These are phyloP conservation scores for Polyodon spathula DNA, from an alignment of 2,113 vertebrate genomes.

Conservation along the genomic window DNA sequence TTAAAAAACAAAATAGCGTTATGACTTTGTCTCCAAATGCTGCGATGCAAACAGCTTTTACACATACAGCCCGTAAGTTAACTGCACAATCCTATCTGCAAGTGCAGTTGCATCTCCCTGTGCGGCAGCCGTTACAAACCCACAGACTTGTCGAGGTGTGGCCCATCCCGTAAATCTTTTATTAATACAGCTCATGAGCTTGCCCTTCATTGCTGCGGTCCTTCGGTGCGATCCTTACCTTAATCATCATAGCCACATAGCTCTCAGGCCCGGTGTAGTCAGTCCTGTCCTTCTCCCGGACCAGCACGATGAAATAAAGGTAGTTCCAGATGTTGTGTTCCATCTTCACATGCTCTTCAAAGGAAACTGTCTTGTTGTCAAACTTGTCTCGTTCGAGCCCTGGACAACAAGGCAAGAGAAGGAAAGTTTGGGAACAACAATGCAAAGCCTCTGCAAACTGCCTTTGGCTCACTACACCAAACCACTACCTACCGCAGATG, in stretches of 20 bases:
- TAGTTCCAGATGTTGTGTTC: constrained; percentile 99
- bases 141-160: not conserved
- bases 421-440: not conserved
- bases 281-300: constrained; percentile 89
- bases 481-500: constrained; percentile 72
- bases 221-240: constrained; percentile 55
- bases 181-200: too few relatives aligned
- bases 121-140: too few relatives aligned
- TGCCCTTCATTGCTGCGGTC: too few relatives aligned
- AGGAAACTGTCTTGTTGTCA: constrained; percentile 96
- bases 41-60: too few relatives aligned
- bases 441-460: not conserved
- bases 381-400: constrained; percentile 95
- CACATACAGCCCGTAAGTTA: too few relatives aligned
- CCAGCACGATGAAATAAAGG: constrained; percentile 90
- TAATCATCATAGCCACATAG: constrained; percentile 94
- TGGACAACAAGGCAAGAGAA: too few relatives aligned
- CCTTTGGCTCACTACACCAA: not conserved
- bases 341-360: constrained; percentile 88
- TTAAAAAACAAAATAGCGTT: too few relatives aligned
- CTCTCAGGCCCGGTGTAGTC: constrained; percentile 96
- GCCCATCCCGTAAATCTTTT: not conserved
- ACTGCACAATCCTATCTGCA: too few relatives aligned
- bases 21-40: too few relatives aligned
- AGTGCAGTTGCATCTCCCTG: not conserved